A percentile compares a stretch with the other conserved stretches of the same genome.
These are phyloP conservation scores for Acleris holmiana DNA, from an alignment of 2,888 invertebrate genomes.

Conservation along the genomic window DNA sequence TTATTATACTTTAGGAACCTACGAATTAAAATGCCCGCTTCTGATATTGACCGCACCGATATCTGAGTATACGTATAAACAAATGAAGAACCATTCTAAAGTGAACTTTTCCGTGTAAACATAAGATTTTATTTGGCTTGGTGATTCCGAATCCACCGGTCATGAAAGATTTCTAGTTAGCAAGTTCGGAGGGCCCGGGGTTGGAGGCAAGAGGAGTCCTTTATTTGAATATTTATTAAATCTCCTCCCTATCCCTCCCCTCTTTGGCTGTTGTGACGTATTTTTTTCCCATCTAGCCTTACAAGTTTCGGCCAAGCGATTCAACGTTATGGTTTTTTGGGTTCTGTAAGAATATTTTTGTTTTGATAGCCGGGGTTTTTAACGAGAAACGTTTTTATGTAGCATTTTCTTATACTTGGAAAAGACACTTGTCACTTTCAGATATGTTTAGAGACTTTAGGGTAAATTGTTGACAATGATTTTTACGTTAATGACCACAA, in stretches of 20 bases:
- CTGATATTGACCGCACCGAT: constrained; percentile 24
- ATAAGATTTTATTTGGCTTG: constrained; percentile 27
- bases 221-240: constrained; percentile 79
- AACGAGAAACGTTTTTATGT: background rate
- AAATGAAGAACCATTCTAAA: constrained; percentile 15
- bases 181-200: constrained; percentile 6
- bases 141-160: constrained; percentile 30
- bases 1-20: too few species aligned
- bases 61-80: constrained; percentile 17
- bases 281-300: constrained; percentile 57
- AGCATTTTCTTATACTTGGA: too few species aligned
- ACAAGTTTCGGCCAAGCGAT: constrained; percentile 40
- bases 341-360: background rate
- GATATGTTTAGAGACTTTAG: too few species aligned
- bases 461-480: too few species aligned
- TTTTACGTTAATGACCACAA: too few species aligned
- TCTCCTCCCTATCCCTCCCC: constrained; percentile 50
- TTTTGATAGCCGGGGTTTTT: background rate
- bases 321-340: background rate
- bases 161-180: constrained; percentile 36
- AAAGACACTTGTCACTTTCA: too few species aligned
- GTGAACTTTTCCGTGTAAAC: constrained; percentile 32
- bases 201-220: constrained; percentile 42
- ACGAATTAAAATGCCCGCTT: constrained; percentile 23
- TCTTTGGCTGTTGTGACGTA: constrained; percentile 56